These are phyloP conservation scores for Acanthosoma haemorrhoidale DNA, from an alignment of 2,888 invertebrate genomes.

Conservation along the genomic window DNA sequence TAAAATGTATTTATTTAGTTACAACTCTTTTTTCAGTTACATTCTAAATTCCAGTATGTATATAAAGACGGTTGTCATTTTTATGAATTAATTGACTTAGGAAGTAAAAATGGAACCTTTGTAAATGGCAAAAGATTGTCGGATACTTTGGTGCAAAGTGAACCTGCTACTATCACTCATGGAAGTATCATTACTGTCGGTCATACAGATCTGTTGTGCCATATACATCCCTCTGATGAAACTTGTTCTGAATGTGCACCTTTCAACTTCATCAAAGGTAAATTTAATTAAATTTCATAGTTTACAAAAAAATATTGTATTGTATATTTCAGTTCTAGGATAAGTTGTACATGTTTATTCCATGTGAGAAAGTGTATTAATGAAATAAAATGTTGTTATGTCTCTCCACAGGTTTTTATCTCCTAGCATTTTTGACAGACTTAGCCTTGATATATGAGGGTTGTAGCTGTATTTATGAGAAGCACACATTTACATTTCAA, in stretches of 20 bases:
- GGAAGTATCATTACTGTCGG: slow-evolving; percentile 64
- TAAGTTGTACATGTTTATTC: no score
- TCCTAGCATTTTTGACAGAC: no score
- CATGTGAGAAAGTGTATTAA: no score
- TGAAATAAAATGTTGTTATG: no score
- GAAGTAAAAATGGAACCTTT: slow-evolving; percentile 82
- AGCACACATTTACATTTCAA: no score
- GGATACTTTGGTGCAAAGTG: slow-evolving; percentile 55
- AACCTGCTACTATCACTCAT: slow-evolving; percentile 50
- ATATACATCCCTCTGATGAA: slow-evolving; percentile 78
- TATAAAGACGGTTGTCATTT: slow-evolving; percentile 28
- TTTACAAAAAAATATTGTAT: no score
- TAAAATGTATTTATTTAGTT: not conserved
- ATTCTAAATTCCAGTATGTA: slow-evolving; percentile 31
- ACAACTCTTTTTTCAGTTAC: not conserved
- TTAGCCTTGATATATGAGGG: no score
- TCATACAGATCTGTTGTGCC: slow-evolving; percentile 70
- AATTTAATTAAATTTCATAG: no score
- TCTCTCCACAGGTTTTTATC: no score
- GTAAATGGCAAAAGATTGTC: slow-evolving; percentile 70
- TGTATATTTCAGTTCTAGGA: no score
- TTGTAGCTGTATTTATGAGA: no score
- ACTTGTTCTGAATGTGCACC: slow-evolving; percentile 94
- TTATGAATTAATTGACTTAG: slow-evolving; percentile 69
- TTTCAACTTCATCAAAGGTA: not conserved